Conservation (phyloP, 2,888 invertebrate genomes). For the Omphaloscelis lunosa region DNA sequence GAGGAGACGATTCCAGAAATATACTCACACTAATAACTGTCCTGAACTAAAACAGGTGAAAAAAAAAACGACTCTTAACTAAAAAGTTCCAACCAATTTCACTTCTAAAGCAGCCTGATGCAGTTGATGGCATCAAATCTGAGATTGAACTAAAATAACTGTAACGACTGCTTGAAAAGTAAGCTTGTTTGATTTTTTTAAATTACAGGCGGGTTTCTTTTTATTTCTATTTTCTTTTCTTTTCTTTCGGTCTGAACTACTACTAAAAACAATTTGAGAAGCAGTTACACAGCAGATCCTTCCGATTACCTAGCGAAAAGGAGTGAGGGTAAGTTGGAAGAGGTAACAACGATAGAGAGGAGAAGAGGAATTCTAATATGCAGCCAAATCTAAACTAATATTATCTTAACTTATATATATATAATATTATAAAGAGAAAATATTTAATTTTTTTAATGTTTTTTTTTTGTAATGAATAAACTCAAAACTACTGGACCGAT, state of each 20-base stretch:
- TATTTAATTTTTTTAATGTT: no score
- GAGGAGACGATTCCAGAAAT: neutral
- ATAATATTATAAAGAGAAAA: no score
- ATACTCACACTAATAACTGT: neutral
- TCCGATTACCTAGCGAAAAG: neutral
- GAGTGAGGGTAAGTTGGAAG: neutral
- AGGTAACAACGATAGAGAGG: neutral
- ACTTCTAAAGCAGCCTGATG: neutral
- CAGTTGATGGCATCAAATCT: neutral
- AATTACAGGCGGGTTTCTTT: neutral
- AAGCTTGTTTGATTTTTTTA: neutral
- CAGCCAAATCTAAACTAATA: no score
- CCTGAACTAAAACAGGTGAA: neutral
- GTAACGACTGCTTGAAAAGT: neutral
- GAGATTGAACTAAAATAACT: neutral
- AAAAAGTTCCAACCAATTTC: neutral
- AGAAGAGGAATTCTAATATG: no score
- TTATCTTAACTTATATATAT: no score
- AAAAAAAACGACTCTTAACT: neutral
- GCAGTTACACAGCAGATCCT: neutral
- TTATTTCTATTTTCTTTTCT: neutral
- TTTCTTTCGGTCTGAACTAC: no score
- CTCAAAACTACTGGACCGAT: no score
- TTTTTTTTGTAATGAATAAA: no score
- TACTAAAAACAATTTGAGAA: neutral